Base-by-base conservation (phyloP, 1,140 invertebrate genomes). In the Octopus bimaculoides region DNA sequence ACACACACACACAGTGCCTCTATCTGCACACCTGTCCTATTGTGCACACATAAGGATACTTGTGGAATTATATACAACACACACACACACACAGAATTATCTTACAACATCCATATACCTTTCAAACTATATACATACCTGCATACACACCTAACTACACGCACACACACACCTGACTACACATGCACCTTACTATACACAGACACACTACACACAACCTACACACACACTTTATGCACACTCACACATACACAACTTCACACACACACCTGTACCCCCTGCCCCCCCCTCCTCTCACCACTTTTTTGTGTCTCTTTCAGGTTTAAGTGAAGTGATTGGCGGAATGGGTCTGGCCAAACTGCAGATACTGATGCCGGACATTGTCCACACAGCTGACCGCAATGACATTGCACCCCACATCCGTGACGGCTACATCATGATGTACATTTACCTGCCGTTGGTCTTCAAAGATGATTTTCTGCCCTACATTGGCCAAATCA, bases 401-500 rank as follows among this genome's bases (percentile, higher is more conserved):
- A 52, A 80, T 5, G 97, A 99, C 89, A 97, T 99, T 83, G 96
- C 97, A 14, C 96, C 98, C 3, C 96, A 99, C 90, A 97, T 99
- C 0, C 96, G 98, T 86, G 98, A 99, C 91, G 98, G 98, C 53
- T 99, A 99, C 90, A 98, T 99, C 75, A 98, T 99, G 96, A 97
- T 99, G 95, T 99, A 99, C 89, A 99, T 99, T 88, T 99, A 99
- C 90, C 95, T 99, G 94, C 98, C 98, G 1, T 94, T 95, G 81
- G 97, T 97, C 1, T 99, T 99, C 91, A 96, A 95, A 4, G 93
- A 94, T 76, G 96, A 97, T 86, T 99, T 99, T 89, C 95, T 95
- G 7, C 95, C 95, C 0, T 99, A 99, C 89, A 98, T 99, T 85
- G 96, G 97, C 0, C 95, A 97, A 88, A 98, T 99, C 81, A 97